These are phyloP conservation scores for Poecilia latipinna DNA, from an alignment of 2,113 vertebrate species.

Conservation along the genomic window DNA sequence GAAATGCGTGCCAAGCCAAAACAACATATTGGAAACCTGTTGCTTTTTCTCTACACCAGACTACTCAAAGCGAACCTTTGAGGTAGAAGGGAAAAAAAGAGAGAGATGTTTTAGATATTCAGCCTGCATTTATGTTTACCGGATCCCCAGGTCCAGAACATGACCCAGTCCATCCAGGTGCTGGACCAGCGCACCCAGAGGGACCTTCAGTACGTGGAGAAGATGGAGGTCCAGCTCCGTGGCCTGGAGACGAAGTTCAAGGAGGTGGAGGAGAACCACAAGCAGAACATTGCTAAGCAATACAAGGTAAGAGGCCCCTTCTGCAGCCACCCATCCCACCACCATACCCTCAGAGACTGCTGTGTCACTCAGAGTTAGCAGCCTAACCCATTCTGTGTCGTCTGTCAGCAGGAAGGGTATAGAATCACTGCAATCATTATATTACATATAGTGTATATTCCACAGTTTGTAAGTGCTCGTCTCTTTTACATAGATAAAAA, in stretches of 20 bases:
- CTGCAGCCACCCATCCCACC: constrained; percentile 13
- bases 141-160: constrained; percentile 93
- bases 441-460: neutral
- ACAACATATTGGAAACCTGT: constrained; percentile 51
- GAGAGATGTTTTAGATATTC: neutral
- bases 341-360: constrained; percentile 42
- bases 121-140: neutral
- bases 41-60: constrained; percentile 5
- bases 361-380: constrained; percentile 12
- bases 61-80: neutral
- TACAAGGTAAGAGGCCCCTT: constrained; percentile 86
- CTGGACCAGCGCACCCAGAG: constrained; percentile 96
- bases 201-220: constrained; percentile 97
- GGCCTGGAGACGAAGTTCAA: constrained; percentile 97
- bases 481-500: neutral
- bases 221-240: constrained; percentile 97
- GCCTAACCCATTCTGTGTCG: constrained; percentile 25
- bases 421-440: neutral
- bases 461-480: no score
- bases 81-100: neutral
- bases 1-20: constrained; percentile 22
- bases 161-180: constrained; percentile 98
- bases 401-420: constrained; percentile 22
- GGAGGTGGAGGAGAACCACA: constrained; percentile 98
- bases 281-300: constrained; percentile 97